phyloP scores from a whole-genome alignment of 2,113 vertebrate genomes.

The Delphinus delphis region DNA sequence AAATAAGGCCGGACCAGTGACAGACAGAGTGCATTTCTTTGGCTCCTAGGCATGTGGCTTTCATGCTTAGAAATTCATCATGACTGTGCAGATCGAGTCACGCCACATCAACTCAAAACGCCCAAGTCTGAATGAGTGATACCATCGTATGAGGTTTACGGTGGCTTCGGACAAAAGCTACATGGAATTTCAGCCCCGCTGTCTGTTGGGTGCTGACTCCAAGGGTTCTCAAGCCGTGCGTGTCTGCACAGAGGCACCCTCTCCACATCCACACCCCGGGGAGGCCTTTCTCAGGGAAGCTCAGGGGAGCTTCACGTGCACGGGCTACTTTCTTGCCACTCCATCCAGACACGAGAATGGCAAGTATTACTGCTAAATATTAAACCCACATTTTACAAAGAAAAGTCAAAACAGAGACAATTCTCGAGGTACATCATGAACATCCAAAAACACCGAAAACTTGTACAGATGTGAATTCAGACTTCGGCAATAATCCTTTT shows the following conservation, averaged over 20 bases:
- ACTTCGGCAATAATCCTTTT: neutral
- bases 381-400: accelerated
- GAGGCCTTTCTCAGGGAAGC: neutral
- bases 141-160: conserved; percentile 15
- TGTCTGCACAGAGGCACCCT: neutral
- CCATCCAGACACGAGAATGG: neutral
- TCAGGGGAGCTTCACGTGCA: neutral
- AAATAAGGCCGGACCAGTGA: neutral
- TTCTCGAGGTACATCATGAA: neutral
- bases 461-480: neutral
- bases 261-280: neutral
- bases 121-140: neutral
- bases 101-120: neutral
- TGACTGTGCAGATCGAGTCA: conserved; percentile 57
- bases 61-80: neutral
- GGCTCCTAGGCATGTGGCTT: neutral
- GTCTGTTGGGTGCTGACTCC: no score
- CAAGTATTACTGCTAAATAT: neutral
- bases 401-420: neutral
- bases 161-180: neutral
- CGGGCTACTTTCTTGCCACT: accelerated
- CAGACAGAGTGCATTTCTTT: neutral
- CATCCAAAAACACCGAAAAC: neutral
- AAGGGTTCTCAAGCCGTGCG: no score
- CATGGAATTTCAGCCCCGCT: neutral